Evolutionary conservation across 1,140 invertebrate species (phyloP).

Genomic region (Drosophila ogumai): DNA sequence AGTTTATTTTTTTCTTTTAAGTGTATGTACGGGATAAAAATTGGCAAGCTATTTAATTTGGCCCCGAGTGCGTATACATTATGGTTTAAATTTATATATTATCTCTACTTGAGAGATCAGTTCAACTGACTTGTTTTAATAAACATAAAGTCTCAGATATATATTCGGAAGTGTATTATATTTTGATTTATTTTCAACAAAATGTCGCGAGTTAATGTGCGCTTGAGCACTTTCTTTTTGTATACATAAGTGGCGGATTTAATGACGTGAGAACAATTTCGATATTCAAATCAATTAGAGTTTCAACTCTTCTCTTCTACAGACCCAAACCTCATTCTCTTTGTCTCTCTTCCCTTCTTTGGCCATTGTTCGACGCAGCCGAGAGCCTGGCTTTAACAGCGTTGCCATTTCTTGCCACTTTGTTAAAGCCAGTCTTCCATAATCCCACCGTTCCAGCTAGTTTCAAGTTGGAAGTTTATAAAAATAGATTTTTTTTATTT

Average conservation of each 20-base stretch:
- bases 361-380: conserved; percentile 29
- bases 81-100: not conserved
- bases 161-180: not conserved
- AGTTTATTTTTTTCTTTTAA: conserved; percentile 50
- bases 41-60: conserved; percentile 14
- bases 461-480: not conserved
- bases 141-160: not conserved
- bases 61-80: conserved; percentile 16
- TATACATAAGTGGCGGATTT: not conserved
- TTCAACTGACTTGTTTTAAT: not conserved
- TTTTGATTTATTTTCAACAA: conserved; percentile 2
- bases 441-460: conserved; percentile 2
- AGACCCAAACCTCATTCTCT: conserved; percentile 35
- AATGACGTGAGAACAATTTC: conserved; percentile 25
- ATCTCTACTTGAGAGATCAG: not conserved
- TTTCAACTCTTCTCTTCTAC: conserved; percentile 27
- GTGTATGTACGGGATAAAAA: conserved; percentile 38
- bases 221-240: conserved; percentile 16
- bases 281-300: conserved; percentile 22
- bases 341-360: conserved; percentile 31
- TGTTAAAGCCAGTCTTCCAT: conserved; percentile 3
- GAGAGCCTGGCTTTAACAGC: conserved; percentile 11
- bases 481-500: not conserved
- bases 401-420: conserved; percentile 25
- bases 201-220: conserved; percentile 1